phyloP scores from a whole-genome alignment of 2,888 invertebrate genomes.

The Tenthredo scrophulariae region DNA sequence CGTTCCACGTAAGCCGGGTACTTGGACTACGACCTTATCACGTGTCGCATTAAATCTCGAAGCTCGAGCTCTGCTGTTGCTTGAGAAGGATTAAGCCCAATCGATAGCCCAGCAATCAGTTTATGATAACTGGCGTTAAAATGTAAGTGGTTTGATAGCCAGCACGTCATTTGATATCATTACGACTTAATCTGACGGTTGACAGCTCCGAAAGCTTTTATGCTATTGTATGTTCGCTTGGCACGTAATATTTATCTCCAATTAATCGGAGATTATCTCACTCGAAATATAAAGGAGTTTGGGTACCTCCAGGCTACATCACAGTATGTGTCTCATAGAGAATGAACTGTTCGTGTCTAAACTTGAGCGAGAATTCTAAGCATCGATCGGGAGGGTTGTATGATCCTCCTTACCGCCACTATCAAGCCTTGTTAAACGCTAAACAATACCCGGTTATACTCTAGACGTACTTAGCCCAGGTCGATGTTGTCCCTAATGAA shows the following conservation, averaged over 20 bases:
- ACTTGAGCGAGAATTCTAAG: constrained; percentile 27
- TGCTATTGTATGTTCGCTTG: neutral
- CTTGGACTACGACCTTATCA: constrained; percentile 16
- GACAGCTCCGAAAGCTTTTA: neutral
- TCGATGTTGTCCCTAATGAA: constrained; percentile 49
- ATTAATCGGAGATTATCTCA: neutral
- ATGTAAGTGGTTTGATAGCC: neutral
- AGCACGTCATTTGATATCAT: neutral
- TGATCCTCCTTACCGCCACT: constrained; percentile 32
- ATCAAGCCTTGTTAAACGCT: constrained; percentile 49
- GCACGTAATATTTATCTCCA: neutral
- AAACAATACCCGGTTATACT: constrained; percentile 51
- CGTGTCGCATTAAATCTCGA: neutral
- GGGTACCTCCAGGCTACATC: neutral
- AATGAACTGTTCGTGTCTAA: neutral
- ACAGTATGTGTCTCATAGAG: neutral
- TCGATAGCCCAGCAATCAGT: constrained; percentile 5
- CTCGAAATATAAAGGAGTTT: neutral
- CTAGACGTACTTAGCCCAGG: constrained; percentile 46
- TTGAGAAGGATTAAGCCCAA: neutral
- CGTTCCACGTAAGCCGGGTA: constrained; percentile 10
- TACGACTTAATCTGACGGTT: neutral
- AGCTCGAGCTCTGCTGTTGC: neutral
- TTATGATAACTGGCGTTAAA: neutral
- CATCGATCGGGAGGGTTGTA: constrained; percentile 24